Conservation (phyloP, 2,888 invertebrate genomes). For the Leptarthrus brevirostris region DNA sequence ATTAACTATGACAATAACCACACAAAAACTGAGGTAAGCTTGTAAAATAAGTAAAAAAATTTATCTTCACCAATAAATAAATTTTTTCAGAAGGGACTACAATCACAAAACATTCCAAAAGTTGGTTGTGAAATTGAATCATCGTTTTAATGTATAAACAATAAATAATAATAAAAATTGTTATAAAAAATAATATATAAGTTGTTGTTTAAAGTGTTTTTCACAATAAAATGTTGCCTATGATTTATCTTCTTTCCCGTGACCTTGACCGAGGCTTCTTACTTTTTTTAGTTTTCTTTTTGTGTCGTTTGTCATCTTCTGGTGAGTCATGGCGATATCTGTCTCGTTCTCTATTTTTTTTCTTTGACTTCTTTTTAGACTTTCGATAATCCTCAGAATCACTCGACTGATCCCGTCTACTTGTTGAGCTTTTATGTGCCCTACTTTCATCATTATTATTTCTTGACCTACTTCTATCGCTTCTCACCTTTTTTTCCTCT, state of each 20-base stretch:
- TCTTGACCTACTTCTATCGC: not conserved
- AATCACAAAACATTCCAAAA: conserved; percentile 29
- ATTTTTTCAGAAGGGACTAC: conserved; percentile 21
- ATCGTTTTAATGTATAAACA: not conserved
- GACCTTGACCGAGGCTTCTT: conserved; percentile 64
- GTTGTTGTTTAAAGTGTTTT: not conserved
- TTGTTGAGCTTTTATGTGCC: not conserved
- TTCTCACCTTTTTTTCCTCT: not conserved
- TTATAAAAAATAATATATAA: not conserved
- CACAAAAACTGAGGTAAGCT: conserved; percentile 55
- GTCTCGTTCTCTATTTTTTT: conserved; percentile 58
- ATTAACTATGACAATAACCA: conserved; percentile 53
- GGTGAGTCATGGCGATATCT: conserved; percentile 57
- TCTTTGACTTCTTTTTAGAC: conserved; percentile 56
- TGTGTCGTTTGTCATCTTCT: conserved; percentile 59
- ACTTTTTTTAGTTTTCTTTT: conserved; percentile 65
- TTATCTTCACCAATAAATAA: too few relatives aligned
- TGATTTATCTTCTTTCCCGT: conserved; percentile 53
- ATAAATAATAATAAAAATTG: not conserved
- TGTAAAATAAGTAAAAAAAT: conserved; percentile 47
- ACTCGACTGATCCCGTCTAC: conserved; percentile 31
- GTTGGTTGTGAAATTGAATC: conserved; percentile 10
- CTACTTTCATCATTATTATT: not conserved
- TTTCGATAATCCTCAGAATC: conserved; percentile 54
- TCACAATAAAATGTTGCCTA: not conserved